Base-by-base conservation (phyloP, 2,113 vertebrate genomes). In the Prochilodus magdalenae region DNA sequence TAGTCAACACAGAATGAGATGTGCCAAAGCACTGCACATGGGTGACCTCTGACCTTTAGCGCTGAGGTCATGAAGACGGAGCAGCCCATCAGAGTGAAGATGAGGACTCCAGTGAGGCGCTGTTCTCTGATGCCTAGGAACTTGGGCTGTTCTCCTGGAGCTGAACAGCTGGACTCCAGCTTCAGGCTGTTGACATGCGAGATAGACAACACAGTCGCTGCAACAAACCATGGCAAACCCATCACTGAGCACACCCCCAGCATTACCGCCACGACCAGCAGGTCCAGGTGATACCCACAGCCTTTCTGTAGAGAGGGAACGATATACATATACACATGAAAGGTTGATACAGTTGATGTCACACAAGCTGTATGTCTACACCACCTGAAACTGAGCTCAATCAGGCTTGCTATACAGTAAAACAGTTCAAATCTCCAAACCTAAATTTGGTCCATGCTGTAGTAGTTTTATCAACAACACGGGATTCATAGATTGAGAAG, bases 101-200 rank as follows among this genome's bases (percentile, higher is more conserved):
- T 99, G 91, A 99, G 91, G 84, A 99, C 92, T 36, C 97, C 96
- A 1, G 98, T 99, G 79, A 99, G 94, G 15, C 98, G 88, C 85
- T 99, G 98, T 86, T 99, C 98, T 65, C 94, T 90, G 88, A 99
- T 97, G 72, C 98, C 98, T 83, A 99, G 91, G 86, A 99, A 99
- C 80, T 96, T 97, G 0, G 97, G 97, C 84, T 98, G 98, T 86
- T 99, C 97, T 75, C 98, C 98, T 0, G 98, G 98, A 53, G 97
- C 98, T 24, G 98, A 96, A 76, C 98, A 98, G 47, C 93, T 94
- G 0, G 98, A 98, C 91, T 99, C 98, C 89, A 98, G 92, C 92
- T 98, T 98, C 84, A 99, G 92, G 81, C 97, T 99, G 93, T 98
- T 99, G 88, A 99, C 97, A 22, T 99, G 98, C 69, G 97, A 97